Evolutionary conservation across 2,113 vertebrate species (phyloP).

Genomic region (Scopus umbretta): DNA sequence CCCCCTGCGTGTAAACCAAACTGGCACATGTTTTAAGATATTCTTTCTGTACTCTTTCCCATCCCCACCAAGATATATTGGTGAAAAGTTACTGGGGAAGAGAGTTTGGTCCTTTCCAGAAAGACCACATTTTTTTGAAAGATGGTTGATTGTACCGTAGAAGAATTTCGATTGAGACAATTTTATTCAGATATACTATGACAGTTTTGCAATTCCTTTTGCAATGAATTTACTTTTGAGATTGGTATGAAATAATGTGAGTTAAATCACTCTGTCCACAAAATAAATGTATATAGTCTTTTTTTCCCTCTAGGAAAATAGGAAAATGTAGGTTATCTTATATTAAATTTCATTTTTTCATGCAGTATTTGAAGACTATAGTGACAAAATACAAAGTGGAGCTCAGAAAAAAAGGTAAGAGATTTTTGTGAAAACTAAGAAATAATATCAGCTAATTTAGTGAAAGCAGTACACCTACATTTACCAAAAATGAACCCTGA

Average conservation of each 20-base stretch:
- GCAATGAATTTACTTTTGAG: neutral
- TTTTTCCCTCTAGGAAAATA: neutral
- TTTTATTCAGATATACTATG: neutral
- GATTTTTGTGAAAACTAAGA: neutral
- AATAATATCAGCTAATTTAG: neutral
- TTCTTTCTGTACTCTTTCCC: neutral
- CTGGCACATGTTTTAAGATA: neutral
- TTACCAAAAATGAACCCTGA: neutral
- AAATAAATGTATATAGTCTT: neutral
- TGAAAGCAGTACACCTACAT: neutral
- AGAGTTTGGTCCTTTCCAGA: neutral
- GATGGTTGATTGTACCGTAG: neutral
- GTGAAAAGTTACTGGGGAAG: conserved; percentile 34
- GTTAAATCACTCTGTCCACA: neutral
- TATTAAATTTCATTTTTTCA: neutral
- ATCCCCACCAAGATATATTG: neutral
- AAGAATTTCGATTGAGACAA: neutral
- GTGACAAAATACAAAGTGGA: neutral
- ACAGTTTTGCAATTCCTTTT: neutral
- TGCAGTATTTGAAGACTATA: neutral
- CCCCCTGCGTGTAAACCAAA: neutral
- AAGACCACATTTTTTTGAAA: neutral
- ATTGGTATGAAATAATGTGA: neutral
- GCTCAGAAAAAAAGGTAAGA: neutral
- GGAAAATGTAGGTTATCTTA: neutral